Percentiles rank a stretch among this genome's conserved stretches.
These are phyloP conservation scores for Ruditapes philippinarum DNA, from an alignment of 1,140 invertebrate species.

Conservation along the genomic window DNA sequence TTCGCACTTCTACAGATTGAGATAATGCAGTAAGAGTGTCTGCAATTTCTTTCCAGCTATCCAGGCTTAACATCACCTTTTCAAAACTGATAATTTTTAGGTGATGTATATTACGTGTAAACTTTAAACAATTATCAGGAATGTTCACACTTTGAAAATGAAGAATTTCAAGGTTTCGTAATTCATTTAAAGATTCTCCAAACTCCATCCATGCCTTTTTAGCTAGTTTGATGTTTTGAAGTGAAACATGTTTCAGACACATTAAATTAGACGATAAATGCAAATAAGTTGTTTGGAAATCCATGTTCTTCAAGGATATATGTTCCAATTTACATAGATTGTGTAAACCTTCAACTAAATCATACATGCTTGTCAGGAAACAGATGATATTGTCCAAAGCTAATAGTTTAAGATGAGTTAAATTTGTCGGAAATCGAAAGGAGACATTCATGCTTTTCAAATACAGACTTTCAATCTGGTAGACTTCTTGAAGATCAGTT, in stretches of 20 bases:
- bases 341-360: neutral
- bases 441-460: neutral
- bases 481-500: neutral
- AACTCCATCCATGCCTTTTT: neutral
- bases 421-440: neutral
- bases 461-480: neutral
- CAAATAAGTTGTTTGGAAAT: neutral
- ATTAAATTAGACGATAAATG: neutral
- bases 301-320: neutral
- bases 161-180: neutral
- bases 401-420: neutral
- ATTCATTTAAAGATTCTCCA: neutral
- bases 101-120: neutral
- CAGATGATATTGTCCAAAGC: neutral
- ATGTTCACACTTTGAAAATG: neutral
- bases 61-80: neutral
- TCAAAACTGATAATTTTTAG: neutral
- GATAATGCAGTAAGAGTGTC: neutral
- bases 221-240: neutral
- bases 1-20: neutral
- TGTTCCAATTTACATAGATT: neutral
- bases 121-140: neutral
- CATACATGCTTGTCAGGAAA: neutral
- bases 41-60: neutral
- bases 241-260: neutral